phyloP scores from a whole-genome alignment of 2,888 invertebrate species.

The Margaritifera margaritifera region DNA sequence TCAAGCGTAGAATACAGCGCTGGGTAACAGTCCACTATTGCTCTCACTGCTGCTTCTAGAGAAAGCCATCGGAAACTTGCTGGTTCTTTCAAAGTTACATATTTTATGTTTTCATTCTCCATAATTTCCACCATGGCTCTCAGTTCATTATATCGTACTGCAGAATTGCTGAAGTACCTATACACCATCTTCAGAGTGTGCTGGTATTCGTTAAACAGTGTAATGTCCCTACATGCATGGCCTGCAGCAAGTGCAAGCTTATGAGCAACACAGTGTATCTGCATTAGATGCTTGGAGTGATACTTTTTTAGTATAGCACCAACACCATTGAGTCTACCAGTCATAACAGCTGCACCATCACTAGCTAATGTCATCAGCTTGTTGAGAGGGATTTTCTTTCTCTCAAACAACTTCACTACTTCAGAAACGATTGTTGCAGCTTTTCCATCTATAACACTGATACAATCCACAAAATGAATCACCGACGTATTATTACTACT shows the following conservation, averaged over 20 bases:
- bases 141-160: constrained; percentile 16
- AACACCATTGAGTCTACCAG: too few relatives aligned
- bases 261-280: constrained; percentile 30
- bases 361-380: constrained; percentile 19
- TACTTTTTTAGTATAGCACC: constrained; percentile 12
- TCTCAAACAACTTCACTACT: constrained; percentile 3
- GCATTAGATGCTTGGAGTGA: constrained; percentile 11
- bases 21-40: constrained; percentile 7
- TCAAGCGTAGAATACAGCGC: constrained; percentile 13
- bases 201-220: constrained; percentile 13
- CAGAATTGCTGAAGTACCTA: constrained; percentile 13
- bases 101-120: constrained; percentile 7
- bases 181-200: constrained; percentile 12
- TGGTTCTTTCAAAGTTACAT: constrained; percentile 12
- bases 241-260: constrained; percentile 24
- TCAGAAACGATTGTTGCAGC: constrained; percentile 18
- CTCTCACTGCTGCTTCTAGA: constrained; percentile 12
- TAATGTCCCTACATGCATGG: constrained; percentile 19
- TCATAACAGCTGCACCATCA: constrained; percentile 28
- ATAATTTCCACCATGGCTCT: constrained; percentile 10
- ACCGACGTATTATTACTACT: constrained; percentile 11
- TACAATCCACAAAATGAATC: constrained; percentile 17
- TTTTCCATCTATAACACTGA: constrained; percentile 18
- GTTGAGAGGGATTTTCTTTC: neutral
- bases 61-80: constrained; percentile 15